These are phyloP conservation scores for Rattus rattus DNA, from an alignment of 2,113 vertebrate species.

Conservation along the genomic window DNA sequence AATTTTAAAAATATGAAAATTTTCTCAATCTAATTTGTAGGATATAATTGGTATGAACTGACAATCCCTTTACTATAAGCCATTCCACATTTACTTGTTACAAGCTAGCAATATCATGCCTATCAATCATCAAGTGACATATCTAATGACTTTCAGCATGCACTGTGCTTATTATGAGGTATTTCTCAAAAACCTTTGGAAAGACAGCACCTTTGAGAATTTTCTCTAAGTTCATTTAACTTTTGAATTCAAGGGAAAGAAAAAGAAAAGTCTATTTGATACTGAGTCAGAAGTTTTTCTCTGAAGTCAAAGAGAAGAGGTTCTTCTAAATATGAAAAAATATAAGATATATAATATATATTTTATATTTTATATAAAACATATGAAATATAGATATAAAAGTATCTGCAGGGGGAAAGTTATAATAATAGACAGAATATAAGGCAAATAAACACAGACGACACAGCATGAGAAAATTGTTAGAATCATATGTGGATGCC, in stretches of 20 bases:
- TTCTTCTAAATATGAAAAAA: not conserved
- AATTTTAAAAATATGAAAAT: not conserved
- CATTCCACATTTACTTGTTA: not conserved
- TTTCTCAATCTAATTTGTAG: not conserved
- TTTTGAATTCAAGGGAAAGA: conserved; percentile 5
- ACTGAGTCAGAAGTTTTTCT: not conserved
- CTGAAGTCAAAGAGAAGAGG: not conserved
- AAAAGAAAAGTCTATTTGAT: not conserved
- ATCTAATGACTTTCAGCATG: not conserved
- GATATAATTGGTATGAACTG: not conserved
- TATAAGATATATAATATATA: too few relatives aligned
- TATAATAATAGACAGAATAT: not conserved
- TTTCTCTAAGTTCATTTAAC: not conserved
- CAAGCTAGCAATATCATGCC: not conserved
- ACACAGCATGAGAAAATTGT: not conserved
- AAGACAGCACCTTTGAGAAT: not conserved
- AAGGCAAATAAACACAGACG: not conserved
- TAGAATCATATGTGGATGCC: not conserved
- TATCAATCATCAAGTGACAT: not conserved
- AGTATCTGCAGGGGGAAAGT: not conserved
- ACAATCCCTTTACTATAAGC: not conserved
- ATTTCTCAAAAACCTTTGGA: not conserved
- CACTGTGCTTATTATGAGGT: not conserved
- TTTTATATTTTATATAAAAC: too few relatives aligned
- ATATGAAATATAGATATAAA: not conserved